Evolutionary conservation across 2,797 vertebrate species (phyloP).

Genomic region (Emys orbicularis): DNA sequence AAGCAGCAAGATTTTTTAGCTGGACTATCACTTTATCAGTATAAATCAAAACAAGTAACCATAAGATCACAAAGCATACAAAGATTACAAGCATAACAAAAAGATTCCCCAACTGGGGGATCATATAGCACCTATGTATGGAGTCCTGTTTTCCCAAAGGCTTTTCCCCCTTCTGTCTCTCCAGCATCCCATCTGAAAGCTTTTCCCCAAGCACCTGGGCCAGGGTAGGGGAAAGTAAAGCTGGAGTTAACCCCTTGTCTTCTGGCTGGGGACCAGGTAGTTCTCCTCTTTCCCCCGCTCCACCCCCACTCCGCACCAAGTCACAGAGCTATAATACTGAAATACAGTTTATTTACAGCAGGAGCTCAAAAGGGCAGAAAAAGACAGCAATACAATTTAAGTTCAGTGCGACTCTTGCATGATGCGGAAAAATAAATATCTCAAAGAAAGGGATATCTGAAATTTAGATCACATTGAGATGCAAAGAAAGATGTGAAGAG

Average conservation of each 20-base stretch:
- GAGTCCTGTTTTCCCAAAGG: neutral
- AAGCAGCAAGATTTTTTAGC: constrained; percentile 27
- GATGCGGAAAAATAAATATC: constrained; percentile 77
- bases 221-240: constrained; percentile 9
- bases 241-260: constrained; percentile 12
- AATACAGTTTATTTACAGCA: constrained; percentile 75
- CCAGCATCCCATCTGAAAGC: neutral
- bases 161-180: neutral
- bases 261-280: neutral
- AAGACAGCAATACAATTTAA: constrained; percentile 73
- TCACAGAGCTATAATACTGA: constrained; percentile 49
- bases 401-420: constrained; percentile 45
- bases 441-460: constrained; percentile 75
- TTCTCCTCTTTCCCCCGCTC: neutral
- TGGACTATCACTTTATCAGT: neutral
- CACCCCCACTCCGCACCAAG: neutral
- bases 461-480: constrained; percentile 80
- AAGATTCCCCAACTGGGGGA: neutral
- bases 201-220: neutral
- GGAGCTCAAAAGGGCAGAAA: constrained; percentile 71
- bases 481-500: constrained; percentile 76
- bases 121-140: neutral
- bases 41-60: constrained; percentile 24
- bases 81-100: neutral
- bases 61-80: neutral